A percentile compares a stretch with the other conserved stretches of the same genome.
Evolutionary conservation across 2,797 vertebrate genomes (phyloP).

Genomic region (Mormyrops boulengeri): DNA sequence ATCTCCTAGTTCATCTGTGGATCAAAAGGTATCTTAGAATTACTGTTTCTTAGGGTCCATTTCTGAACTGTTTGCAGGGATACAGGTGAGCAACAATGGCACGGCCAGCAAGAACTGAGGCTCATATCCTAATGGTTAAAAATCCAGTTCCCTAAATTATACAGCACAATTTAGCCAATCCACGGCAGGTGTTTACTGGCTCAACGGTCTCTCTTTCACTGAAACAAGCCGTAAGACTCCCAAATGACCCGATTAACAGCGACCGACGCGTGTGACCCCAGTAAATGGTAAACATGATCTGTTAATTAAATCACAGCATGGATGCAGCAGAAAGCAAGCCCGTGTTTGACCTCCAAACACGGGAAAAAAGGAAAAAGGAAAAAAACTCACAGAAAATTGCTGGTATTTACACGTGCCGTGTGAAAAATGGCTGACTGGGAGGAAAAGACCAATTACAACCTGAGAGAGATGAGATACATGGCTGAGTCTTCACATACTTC

Average conservation of each 20-base stretch:
- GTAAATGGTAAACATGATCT: slow-evolving; percentile 60
- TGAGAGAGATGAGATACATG: background rate
- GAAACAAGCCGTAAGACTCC: background rate
- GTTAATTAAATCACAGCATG: slow-evolving; percentile 63
- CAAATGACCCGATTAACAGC: background rate
- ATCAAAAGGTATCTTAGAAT: background rate
- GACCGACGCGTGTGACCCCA: slow-evolving; percentile 37
- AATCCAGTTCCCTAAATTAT: background rate
- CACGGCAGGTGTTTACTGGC: background rate
- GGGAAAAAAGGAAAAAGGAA: background rate
- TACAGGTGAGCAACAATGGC: background rate
- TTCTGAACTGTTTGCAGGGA: background rate
- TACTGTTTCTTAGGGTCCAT: background rate
- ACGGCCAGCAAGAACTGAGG: background rate
- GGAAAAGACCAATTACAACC: background rate
- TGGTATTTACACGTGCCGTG: background rate
- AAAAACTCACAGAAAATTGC: background rate
- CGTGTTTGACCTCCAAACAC: background rate
- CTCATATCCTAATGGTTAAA: background rate
- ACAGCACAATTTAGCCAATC: background rate
- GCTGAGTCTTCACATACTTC: background rate
- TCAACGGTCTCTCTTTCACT: background rate
- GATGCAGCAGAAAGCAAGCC: slow-evolving; percentile 42
- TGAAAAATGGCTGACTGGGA: background rate
- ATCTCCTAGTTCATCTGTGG: no score